Evolutionary conservation across 2,797 vertebrate species (phyloP).

Genomic region (Melanotaenia maccullochi): DNA sequence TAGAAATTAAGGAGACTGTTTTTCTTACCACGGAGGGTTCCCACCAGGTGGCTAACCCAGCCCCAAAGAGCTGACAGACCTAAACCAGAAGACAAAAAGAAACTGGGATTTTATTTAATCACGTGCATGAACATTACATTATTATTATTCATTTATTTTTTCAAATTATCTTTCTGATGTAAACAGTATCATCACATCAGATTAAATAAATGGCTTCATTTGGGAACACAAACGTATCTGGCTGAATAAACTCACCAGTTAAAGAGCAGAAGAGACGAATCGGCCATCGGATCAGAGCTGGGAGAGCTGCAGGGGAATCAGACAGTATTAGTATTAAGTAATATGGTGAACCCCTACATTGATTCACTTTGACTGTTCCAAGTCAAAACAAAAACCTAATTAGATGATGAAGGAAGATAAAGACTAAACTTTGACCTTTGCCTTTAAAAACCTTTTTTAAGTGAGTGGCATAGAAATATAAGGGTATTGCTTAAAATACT

Average conservation of each 20-base stretch:
- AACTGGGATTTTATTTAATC: neutral
- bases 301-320: constrained; percentile 64
- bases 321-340: too few relatives aligned
- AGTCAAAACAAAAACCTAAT: neutral
- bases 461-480: too few relatives aligned
- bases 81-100: constrained; percentile 22
- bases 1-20: neutral
- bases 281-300: constrained; percentile 75
- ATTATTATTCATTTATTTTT: neutral
- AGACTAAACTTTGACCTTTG: neutral
- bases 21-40: constrained; percentile 71
- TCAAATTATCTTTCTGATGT: too few relatives aligned
- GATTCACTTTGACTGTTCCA: too few relatives aligned
- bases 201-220: neutral
- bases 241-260: constrained; percentile 66
- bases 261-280: constrained; percentile 76
- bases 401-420: neutral
- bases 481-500: too few relatives aligned
- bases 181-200: too few relatives aligned
- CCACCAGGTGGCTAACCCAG: constrained; percentile 71
- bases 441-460: too few relatives aligned
- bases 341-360: too few relatives aligned
- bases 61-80: constrained; percentile 77
- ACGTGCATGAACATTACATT: neutral
- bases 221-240: neutral